A percentile compares a stretch with the other conserved stretches of the same genome.
Conservation (phyloP, 1,140 invertebrate genomes). For the Sycophaga agraensis region DNA sequence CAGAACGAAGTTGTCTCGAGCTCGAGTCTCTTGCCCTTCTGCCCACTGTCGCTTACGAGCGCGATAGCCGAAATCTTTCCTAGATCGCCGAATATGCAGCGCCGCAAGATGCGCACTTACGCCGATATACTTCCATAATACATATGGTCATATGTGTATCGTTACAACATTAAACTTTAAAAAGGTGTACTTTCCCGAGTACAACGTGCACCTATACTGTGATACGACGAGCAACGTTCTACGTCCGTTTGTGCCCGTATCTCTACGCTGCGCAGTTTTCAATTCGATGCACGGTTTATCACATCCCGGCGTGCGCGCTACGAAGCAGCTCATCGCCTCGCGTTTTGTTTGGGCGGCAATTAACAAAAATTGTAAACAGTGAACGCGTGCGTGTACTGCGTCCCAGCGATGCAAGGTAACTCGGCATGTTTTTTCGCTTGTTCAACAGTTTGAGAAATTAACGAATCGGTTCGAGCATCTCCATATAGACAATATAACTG, state of each 20-base stretch:
- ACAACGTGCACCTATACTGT: too few species aligned
- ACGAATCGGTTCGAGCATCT: conserved; percentile 33
- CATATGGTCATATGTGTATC: too few species aligned
- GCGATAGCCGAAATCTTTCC: too few species aligned
- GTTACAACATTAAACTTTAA: too few species aligned
- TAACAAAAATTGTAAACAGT: conserved; percentile 39
- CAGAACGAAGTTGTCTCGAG: too few species aligned
- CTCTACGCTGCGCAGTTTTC: conserved; percentile 20
- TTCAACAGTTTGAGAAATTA: conserved; percentile 32
- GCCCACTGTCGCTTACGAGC: too few species aligned
- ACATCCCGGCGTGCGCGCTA: conserved; percentile 33
- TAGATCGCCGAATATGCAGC: too few species aligned
- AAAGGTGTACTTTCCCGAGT: too few species aligned
- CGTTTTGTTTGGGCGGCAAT: conserved; percentile 40
- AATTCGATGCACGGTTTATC: conserved; percentile 21
- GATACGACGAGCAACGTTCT: conserved; percentile 20
- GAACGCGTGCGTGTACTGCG: conserved; percentile 33
- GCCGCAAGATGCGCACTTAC: too few species aligned
- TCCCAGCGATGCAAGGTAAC: conserved; percentile 41
- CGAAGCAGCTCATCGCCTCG: conserved; percentile 28
- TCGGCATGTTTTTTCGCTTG: conserved; percentile 33
- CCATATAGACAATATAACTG: conserved; percentile 28
- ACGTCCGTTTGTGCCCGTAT: conserved; percentile 29
- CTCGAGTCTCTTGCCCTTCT: too few species aligned
- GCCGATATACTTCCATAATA: too few species aligned